Evolutionary conservation across 2,113 vertebrate genomes (phyloP).

Genomic region (Hippopotamus amphibius): DNA sequence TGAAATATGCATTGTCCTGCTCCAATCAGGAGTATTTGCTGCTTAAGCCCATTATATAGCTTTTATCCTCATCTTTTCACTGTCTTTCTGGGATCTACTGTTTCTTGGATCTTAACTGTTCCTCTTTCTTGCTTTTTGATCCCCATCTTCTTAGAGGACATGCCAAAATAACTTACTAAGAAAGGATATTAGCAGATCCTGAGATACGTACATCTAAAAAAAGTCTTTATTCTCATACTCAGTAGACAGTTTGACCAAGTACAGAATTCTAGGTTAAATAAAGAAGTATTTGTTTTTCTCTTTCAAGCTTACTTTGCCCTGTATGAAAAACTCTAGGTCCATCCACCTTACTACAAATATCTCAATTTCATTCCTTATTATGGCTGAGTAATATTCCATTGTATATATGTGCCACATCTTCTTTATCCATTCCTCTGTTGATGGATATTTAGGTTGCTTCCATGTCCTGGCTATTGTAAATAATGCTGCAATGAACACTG

Average conservation of each 20-base stretch:
- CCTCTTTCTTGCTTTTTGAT: background rate
- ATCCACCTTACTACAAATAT: too few relatives aligned
- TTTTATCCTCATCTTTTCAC: background rate
- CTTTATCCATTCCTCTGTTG: too few relatives aligned
- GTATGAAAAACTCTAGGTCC: too few relatives aligned
- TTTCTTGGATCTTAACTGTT: background rate
- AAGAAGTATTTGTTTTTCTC: background rate
- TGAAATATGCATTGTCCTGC: background rate
- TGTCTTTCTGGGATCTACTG: background rate
- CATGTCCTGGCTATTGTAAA: too few relatives aligned
- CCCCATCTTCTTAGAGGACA: background rate
- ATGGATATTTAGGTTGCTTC: too few relatives aligned
- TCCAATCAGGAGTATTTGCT: background rate
- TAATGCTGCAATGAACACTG: too few relatives aligned
- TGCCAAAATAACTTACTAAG: constrained; percentile 14
- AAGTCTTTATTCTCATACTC: background rate
- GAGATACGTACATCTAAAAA: background rate
- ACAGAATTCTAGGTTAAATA: background rate
- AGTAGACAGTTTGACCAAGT: background rate
- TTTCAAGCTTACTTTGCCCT: too few relatives aligned
- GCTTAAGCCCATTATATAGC: background rate
- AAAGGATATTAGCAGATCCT: background rate
- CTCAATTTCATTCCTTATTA: too few relatives aligned
- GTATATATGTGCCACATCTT: too few relatives aligned
- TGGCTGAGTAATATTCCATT: too few relatives aligned